These are phyloP conservation scores for Clarias pachynema DNA, from an alignment of 2,797 vertebrate genomes.

Conservation along the genomic window DNA sequence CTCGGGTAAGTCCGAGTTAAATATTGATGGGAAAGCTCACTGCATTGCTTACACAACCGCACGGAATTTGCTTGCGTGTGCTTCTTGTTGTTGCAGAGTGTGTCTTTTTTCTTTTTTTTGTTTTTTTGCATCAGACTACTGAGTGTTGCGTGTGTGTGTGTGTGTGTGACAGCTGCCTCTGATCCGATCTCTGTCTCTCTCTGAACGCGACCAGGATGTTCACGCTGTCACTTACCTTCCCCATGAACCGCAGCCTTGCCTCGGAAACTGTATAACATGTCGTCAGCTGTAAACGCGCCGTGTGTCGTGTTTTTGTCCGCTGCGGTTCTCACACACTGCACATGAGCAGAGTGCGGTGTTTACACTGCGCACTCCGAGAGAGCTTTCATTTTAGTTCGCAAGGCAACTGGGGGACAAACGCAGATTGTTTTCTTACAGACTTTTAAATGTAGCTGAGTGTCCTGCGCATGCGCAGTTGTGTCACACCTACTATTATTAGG, in stretches of 20 bases:
- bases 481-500: neutral
- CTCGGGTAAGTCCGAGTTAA: conserved; percentile 34
- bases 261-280: neutral
- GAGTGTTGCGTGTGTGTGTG: no score
- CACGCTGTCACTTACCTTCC: neutral
- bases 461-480: neutral
- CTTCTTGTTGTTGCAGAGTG: no score
- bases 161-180: conserved; percentile 1
- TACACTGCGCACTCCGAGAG: conserved; percentile 29
- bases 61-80: neutral
- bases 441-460: neutral
- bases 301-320: neutral
- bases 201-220: conserved; percentile 11
- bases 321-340: neutral
- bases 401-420: neutral
- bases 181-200: neutral
- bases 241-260: neutral
- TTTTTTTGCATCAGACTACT: no score
- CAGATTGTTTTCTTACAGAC: neutral
- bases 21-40: neutral
- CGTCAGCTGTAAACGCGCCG: no score
- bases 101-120: neutral
- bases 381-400: conserved; percentile 29
- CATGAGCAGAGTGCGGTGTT: conserved; percentile 34
- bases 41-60: neutral